A percentile compares a stretch with the other conserved stretches of the same genome.
Evolutionary conservation across 2,113 vertebrate genomes (phyloP).

Genomic region (Oncorhynchus keta): DNA sequence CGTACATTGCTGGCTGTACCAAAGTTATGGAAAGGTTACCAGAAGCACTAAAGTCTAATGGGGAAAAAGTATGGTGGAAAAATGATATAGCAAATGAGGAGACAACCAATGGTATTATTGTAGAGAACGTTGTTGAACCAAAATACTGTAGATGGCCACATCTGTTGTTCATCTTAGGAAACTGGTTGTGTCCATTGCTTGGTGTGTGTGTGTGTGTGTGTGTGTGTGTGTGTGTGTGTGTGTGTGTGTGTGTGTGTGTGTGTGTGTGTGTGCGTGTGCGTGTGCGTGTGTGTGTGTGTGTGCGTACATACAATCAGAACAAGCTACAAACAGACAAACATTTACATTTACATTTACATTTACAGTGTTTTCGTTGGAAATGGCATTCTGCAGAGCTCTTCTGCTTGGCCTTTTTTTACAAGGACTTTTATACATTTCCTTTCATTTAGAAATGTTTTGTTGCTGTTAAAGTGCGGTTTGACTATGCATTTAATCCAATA

Average conservation of each 20-base stretch:
- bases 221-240: conserved; percentile 13
- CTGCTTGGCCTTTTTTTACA: conserved; percentile 48
- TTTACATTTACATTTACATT: conserved; percentile 48
- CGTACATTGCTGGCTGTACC: conserved; percentile 23
- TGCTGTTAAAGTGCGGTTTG: conserved; percentile 57
- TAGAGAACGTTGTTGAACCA: conserved; percentile 51
- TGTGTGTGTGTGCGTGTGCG: no score
- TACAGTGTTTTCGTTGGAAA: conserved; percentile 5
- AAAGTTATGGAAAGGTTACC: conserved; percentile 49
- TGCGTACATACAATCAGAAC: conserved; percentile 36
- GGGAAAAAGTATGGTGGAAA: conserved; percentile 59
- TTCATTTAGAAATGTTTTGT: conserved; percentile 63
- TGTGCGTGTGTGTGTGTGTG: background rate
- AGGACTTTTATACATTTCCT: conserved; percentile 57
- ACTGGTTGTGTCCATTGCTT: conserved; percentile 65
- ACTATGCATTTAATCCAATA: conserved; percentile 58
- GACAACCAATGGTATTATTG: conserved; percentile 63
- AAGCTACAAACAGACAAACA: conserved; percentile 54
- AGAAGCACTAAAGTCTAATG: conserved; percentile 35
- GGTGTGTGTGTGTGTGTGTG: conserved; percentile 19
- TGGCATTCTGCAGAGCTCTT: conserved; percentile 15
- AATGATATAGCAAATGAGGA: conserved; percentile 61
- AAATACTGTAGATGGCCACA: conserved; percentile 59
- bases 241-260: no score
- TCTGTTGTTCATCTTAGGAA: conserved; percentile 67